A percentile compares a stretch with the other conserved stretches of the same genome.
These are phyloP conservation scores for Alviniconcha strummeri DNA, from an alignment of 2,888 invertebrate species.

Conservation along the genomic window DNA sequence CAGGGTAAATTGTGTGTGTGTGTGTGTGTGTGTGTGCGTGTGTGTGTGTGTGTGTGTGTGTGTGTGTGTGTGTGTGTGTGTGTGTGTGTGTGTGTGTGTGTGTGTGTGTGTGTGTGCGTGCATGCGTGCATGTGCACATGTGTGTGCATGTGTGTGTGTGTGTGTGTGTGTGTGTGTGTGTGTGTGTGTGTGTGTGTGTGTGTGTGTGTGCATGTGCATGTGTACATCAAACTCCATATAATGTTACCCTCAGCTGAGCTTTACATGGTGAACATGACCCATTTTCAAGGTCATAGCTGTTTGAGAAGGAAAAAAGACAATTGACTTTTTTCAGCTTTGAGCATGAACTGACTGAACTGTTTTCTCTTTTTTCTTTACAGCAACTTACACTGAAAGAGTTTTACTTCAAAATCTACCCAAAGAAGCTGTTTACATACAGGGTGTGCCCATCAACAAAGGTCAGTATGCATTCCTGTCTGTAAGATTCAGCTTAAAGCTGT, in stretches of 20 bases:
- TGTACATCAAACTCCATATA: neutral
- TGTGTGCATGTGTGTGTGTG: too few relatives aligned
- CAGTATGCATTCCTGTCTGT: constrained; percentile 42
- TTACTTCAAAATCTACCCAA: constrained; percentile 93
- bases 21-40: neutral
- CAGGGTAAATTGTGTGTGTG: neutral
- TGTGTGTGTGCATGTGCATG: neutral
- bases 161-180: neutral
- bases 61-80: neutral
- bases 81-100: neutral
- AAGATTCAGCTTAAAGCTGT: too few relatives aligned
- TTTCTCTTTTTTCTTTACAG: constrained; percentile 58
- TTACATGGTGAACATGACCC: neutral
- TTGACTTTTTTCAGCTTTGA: too few relatives aligned
- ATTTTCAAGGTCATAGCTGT: too few relatives aligned
- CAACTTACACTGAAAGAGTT: constrained; percentile 95
- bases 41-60: neutral
- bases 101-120: neutral
- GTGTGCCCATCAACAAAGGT: constrained; percentile 96
- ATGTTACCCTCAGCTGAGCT: too few relatives aligned
- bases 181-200: neutral
- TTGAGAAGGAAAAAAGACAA: too few relatives aligned
- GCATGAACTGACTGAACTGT: too few relatives aligned
- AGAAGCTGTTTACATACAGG: constrained; percentile 91
- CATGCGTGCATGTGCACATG: neutral